Percentiles rank a stretch among this genome's conserved stretches.
Conservation (phyloP, 2,797 vertebrate species). For the Lindbergichthys nudifrons region DNA sequence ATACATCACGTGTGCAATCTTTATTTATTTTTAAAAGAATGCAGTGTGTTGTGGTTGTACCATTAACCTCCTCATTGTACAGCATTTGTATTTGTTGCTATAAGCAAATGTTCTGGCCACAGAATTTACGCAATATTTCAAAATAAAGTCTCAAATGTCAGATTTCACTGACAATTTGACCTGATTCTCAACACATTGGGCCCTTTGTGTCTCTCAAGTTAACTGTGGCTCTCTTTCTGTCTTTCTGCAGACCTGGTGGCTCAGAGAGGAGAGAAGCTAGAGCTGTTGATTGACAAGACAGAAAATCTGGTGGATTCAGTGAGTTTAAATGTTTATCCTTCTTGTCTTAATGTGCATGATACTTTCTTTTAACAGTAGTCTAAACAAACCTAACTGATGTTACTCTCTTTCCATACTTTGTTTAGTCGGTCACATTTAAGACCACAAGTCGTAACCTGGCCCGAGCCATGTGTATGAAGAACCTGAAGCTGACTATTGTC, state of each 20-base stretch:
- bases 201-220: not conserved
- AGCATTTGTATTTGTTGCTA: not conserved
- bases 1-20: no score
- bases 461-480: constrained; percentile 99
- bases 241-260: constrained; percentile 92
- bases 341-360: constrained; percentile 3
- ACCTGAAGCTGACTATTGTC: constrained; percentile 95
- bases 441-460: constrained; percentile 98
- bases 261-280: constrained; percentile 97
- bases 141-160: not conserved
- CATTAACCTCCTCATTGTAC: not conserved
- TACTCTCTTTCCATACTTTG: constrained; percentile 19
- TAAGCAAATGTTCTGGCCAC: not conserved
- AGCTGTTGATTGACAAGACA: constrained; percentile 97
- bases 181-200: not conserved
- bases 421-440: constrained; percentile 97
- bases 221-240: constrained; percentile 14
- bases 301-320: constrained; percentile 98
- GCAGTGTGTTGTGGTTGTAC: not conserved
- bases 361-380: no score
- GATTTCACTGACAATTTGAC: not conserved
- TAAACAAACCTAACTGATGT: not conserved
- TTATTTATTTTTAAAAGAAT: not conserved
- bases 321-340: constrained; percentile 72
- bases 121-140: not conserved